Percentiles rank a stretch among this genome's conserved stretches.
Evolutionary conservation across 2,888 invertebrate species (phyloP).

Genomic region (Ethmia dodecea): DNA sequence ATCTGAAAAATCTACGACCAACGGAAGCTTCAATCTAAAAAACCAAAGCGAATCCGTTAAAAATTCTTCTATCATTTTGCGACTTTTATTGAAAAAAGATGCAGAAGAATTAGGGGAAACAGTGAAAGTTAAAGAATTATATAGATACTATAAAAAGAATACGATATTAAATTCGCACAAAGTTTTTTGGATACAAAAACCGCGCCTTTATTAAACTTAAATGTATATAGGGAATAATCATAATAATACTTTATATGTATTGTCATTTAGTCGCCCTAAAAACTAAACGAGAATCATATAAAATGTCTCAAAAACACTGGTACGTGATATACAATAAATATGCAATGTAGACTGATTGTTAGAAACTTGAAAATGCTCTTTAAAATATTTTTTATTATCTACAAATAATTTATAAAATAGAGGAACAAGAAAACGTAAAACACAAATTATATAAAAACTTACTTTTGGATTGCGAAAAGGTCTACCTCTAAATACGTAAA

Average conservation of each 20-base stretch:
- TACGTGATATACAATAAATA: not conserved
- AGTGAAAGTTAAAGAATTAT: slow-evolving; percentile 9
- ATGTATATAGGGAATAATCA: slow-evolving; percentile 61
- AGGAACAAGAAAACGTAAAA: slow-evolving; percentile 34
- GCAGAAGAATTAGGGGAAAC: slow-evolving; percentile 31
- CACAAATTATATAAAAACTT: slow-evolving; percentile 25
- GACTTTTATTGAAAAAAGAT: slow-evolving; percentile 47
- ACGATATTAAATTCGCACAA: slow-evolving; percentile 27
- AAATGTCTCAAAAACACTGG: slow-evolving; percentile 15
- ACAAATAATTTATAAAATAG: slow-evolving; percentile 16
- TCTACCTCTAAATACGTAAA: slow-evolving; percentile 23
- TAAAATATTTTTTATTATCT: slow-evolving; percentile 1
- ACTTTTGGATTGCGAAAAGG: slow-evolving; percentile 32
- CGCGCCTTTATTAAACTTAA: slow-evolving; percentile 43
- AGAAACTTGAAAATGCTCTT: slow-evolving; percentile 14
- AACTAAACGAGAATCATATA: slow-evolving; percentile 73
- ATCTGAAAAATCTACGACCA: slow-evolving; percentile 28
- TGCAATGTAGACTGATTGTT: slow-evolving; percentile 7
- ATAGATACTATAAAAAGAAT: not conserved
- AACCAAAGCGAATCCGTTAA: slow-evolving; percentile 28
- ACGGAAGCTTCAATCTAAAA: slow-evolving; percentile 24
- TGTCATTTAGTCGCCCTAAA: slow-evolving; percentile 77
- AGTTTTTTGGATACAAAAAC: slow-evolving; percentile 22
- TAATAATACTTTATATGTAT: slow-evolving; percentile 65
- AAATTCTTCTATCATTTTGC: slow-evolving; percentile 35